Base-by-base conservation (phyloP, 2,113 vertebrate genomes). In the Hyaena hyaena region DNA sequence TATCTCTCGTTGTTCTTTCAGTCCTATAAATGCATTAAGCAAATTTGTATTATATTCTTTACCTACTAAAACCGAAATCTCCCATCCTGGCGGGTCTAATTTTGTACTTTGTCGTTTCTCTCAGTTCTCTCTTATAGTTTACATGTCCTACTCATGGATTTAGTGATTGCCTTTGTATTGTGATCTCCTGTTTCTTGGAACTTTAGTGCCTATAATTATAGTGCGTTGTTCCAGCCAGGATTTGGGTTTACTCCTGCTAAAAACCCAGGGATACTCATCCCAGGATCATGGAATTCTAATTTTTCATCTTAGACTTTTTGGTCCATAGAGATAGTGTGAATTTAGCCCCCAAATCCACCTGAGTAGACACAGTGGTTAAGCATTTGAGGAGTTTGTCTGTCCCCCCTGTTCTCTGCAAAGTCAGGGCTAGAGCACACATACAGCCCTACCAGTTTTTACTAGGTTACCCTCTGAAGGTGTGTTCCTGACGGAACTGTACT, bases 221-320 rank as follows among this genome's bases (percentile, higher is more conserved):
- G 35, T n/a, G 8, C 10, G 8, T 79, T 74, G 28, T 73, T 83
- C 63, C 43, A 35, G 4, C 68, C 66, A 95, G 28, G 68, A 90
- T 69, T 96, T 93, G 7, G 63, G 23, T 95, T 91, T 97, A 68
- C 24, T 95, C 87, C 74, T 95, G 4, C 79, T 31, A 55, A 35
- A 31, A 77, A 71, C 17, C 85, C n/a, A 81, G 66, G 55, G 28
- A 35, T 48, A 53, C 33, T 90, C 24, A 96, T 26, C 4, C 11
- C 4, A 76, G 80, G 12, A 86, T 89, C n/a, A 45, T 26, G 85
- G 86, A 71, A 83, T 84, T 84, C 19, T 87, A 14, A 58, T 45
- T 87, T 85, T 90, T 81, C 33, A 87, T 81, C 21, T 82, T 77
- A 31, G 10, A 28, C 7, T 81, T 95, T 91, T 66, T 21, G 5